Conservation (phyloP, 2,888 invertebrate genomes). For the Cylindroiulus punctatus region DNA sequence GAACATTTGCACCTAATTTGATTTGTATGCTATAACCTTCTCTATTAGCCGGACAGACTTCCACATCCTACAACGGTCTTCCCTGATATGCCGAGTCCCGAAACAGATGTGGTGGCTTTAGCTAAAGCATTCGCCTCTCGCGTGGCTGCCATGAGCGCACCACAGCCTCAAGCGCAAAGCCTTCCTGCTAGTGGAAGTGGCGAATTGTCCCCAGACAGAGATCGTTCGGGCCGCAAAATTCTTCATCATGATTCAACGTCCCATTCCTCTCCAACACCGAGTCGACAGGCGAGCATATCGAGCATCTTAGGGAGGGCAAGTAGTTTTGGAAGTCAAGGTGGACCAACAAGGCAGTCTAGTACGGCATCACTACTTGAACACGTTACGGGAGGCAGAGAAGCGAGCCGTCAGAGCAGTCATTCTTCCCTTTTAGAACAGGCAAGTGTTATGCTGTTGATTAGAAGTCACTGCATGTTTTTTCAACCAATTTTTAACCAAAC, state of each 20-base stretch:
- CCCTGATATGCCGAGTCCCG: slow-evolving; percentile 57
- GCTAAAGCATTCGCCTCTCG: slow-evolving; percentile 56
- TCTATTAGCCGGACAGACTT: slow-evolving; percentile 48
- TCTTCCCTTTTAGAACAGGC: slow-evolving; percentile 60
- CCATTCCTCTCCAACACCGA: slow-evolving; percentile 55
- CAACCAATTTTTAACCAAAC: background rate
- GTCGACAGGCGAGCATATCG: slow-evolving; percentile 58
- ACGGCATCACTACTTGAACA: slow-evolving; percentile 88
- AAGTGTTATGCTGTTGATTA: too few species aligned
- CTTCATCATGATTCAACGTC: slow-evolving; percentile 54
- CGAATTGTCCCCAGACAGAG: slow-evolving; percentile 56
- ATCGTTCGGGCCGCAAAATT: slow-evolving; percentile 28
- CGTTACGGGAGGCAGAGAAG: slow-evolving; percentile 82
- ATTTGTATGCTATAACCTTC: background rate
- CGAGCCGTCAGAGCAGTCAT: slow-evolving; percentile 87
- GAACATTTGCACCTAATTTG: background rate
- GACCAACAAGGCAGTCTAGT: slow-evolving; percentile 75
- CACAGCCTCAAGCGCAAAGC: slow-evolving; percentile 50
- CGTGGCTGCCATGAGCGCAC: slow-evolving; percentile 54
- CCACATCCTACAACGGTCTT: slow-evolving; percentile 55
- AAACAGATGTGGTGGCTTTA: slow-evolving; percentile 57
- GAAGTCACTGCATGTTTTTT: too few species aligned
- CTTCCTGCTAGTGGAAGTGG: slow-evolving; percentile 57
- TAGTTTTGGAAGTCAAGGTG: slow-evolving; percentile 57
- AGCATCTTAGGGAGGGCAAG: slow-evolving; percentile 57